Evolutionary conservation across 1,140 invertebrate species (phyloP).

Genomic region (Ooceraea biroi): DNA sequence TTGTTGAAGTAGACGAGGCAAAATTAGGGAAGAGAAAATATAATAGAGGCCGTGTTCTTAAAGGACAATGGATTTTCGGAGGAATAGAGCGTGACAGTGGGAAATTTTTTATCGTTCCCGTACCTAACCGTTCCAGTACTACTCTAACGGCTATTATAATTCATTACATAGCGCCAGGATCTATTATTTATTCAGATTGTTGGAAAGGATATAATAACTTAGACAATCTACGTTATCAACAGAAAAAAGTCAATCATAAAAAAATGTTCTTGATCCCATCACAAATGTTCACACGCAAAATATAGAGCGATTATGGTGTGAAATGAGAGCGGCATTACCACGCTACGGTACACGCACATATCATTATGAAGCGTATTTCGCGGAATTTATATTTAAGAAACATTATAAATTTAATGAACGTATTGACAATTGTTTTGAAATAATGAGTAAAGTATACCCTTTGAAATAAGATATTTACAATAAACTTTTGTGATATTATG

Average conservation of each 20-base stretch:
- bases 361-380: neutral
- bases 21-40: neutral
- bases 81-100: neutral
- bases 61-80: conserved; percentile 10
- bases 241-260: neutral
- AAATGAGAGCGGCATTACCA: neutral
- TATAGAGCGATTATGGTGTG: no score
- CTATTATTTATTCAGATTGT: neutral
- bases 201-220: neutral
- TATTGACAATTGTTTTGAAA: neutral
- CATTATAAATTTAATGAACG: neutral
- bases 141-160: neutral
- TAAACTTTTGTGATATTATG: no score
- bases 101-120: conserved; percentile 8
- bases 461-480: no score
- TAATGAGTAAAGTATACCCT: neutral
- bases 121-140: neutral
- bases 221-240: neutral
- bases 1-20: no score
- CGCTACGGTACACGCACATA: neutral
- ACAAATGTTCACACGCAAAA: neutral
- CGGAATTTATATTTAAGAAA: conserved; percentile 2
- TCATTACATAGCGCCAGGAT: neutral
- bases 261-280: neutral
- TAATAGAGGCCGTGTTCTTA: neutral